phyloP scores from a whole-genome alignment of 2,888 invertebrate genomes.

The Schizotus pectinicornis region DNA sequence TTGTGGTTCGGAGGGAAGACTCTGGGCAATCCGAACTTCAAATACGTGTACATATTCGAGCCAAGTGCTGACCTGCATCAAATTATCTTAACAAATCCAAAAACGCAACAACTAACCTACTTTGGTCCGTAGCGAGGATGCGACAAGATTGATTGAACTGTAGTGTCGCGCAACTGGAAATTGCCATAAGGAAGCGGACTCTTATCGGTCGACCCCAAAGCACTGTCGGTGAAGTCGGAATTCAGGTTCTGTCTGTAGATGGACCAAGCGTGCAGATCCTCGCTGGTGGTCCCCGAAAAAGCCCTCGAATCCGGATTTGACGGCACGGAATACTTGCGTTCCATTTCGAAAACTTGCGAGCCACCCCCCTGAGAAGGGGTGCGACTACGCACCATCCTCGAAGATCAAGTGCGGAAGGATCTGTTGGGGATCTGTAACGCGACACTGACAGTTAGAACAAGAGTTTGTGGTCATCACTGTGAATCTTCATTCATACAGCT shows the following conservation, averaged over 20 bases:
- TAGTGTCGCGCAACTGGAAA: slow-evolving; percentile 90
- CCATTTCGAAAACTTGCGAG: slow-evolving; percentile 70
- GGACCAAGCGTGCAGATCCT: slow-evolving; percentile 95
- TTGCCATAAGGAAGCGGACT: slow-evolving; percentile 93
- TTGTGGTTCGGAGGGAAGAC: slow-evolving; percentile 87
- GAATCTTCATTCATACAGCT: too few species aligned
- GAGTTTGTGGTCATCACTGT: too few species aligned
- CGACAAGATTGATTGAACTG: slow-evolving; percentile 87
- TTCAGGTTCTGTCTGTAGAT: slow-evolving; percentile 94
- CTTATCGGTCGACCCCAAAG: slow-evolving; percentile 90
- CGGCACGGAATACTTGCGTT: slow-evolving; percentile 88
- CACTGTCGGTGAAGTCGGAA: slow-evolving; percentile 94
- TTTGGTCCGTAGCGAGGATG: slow-evolving; percentile 92
- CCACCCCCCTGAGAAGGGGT: slow-evolving; percentile 56
- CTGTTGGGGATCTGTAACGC: background rate
- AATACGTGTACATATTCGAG: slow-evolving; percentile 91
- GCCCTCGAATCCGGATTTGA: slow-evolving; percentile 75
- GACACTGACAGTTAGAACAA: background rate
- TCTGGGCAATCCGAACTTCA: slow-evolving; percentile 91
- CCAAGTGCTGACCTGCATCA: slow-evolving; percentile 74
- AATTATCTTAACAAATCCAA: too few species aligned
- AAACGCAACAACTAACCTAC: slow-evolving; percentile 60
- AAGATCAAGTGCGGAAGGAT: background rate
- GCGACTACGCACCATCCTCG: slow-evolving; percentile 48
- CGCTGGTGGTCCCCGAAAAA: slow-evolving; percentile 82